phyloP scores from a whole-genome alignment of 1,140 invertebrate species.

The Nasonia giraulti region DNA sequence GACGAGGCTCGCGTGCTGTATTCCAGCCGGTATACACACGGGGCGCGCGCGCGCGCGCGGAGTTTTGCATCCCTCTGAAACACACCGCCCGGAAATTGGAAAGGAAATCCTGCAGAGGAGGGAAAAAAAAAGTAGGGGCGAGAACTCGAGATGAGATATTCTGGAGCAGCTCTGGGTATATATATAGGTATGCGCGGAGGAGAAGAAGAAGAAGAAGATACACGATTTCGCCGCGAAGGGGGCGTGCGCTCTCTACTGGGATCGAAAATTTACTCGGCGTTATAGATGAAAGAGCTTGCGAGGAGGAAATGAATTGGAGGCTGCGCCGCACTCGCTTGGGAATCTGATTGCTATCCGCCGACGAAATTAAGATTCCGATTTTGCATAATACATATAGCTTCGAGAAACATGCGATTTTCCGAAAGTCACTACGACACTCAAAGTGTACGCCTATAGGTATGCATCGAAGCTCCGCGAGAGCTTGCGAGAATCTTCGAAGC shows the following conservation, averaged over 20 bases:
- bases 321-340: not conserved
- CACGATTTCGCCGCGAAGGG: not conserved
- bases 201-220: not conserved
- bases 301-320: not conserved
- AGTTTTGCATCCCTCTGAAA: not conserved
- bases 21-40: not conserved
- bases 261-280: not conserved
- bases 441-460: too few relatives aligned
- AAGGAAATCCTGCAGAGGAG: not conserved
- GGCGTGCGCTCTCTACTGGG: too few relatives aligned
- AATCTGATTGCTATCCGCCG: not conserved
- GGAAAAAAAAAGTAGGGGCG: not conserved
- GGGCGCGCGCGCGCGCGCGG: not conserved
- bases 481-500: too few relatives aligned
- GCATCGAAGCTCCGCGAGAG: too few relatives aligned
- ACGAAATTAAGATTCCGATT: not conserved
- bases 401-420: too few relatives aligned
- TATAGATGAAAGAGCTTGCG: not conserved
- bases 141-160: conserved; percentile 3
- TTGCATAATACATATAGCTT: too few relatives aligned
- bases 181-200: not conserved
- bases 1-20: not conserved
- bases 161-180: not conserved
- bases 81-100: conserved; percentile 31
- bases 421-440: too few relatives aligned